These are phyloP conservation scores for Stenurella melanura DNA, from an alignment of 2,888 invertebrate genomes.

Conservation along the genomic window DNA sequence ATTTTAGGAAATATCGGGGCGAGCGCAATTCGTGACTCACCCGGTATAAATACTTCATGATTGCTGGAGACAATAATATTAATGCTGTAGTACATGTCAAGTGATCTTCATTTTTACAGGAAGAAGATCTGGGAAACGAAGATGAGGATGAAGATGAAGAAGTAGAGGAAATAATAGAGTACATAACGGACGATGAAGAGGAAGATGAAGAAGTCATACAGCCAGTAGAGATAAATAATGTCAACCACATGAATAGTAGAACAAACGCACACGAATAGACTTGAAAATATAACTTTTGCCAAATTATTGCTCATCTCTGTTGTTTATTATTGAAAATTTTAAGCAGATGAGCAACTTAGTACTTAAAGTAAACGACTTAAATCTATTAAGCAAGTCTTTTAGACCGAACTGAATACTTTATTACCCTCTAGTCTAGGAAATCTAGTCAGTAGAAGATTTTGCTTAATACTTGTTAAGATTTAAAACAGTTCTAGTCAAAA, in stretches of 20 bases:
- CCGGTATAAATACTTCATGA: too few species aligned
- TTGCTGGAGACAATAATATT: too few species aligned
- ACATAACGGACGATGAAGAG: slow-evolving; percentile 56
- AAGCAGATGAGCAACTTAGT: background rate
- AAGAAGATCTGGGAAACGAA: slow-evolving; percentile 47
- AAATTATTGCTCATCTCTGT: slow-evolving; percentile 12
- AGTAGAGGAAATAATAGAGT: slow-evolving; percentile 58
- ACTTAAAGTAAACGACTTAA: slow-evolving; percentile 3
- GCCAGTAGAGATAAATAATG: slow-evolving; percentile 33
- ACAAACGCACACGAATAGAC: slow-evolving; percentile 14
- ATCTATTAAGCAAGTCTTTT: background rate
- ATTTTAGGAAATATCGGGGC: too few species aligned
- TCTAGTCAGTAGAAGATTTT: slow-evolving; percentile 3
- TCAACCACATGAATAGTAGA: slow-evolving; percentile 13
- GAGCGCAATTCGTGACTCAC: too few species aligned
- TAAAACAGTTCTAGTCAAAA: background rate
- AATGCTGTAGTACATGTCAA: too few species aligned
- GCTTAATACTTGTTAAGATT: slow-evolving; percentile 7
- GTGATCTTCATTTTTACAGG: slow-evolving; percentile 44
- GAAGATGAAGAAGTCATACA: slow-evolving; percentile 50
- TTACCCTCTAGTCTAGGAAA: background rate
- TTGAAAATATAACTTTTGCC: background rate
- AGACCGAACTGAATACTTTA: slow-evolving; percentile 4
- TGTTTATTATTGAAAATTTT: background rate
- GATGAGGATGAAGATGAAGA: slow-evolving; percentile 53